Base-by-base conservation (phyloP, 2,797 vertebrate species). In the Chromobotia macracanthus region DNA sequence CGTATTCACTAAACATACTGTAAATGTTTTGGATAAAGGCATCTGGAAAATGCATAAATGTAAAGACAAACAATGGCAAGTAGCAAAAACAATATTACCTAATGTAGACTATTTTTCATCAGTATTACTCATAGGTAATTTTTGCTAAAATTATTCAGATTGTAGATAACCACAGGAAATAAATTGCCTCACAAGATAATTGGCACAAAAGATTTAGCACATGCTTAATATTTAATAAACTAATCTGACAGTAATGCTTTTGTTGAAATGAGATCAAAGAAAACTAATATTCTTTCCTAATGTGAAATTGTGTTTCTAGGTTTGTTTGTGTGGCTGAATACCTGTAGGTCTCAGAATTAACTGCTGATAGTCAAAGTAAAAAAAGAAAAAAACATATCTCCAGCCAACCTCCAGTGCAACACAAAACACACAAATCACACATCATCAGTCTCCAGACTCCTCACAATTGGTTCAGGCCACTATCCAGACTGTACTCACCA, bases 271-370 rank as follows among this genome's bases (percentile, higher is more conserved):
- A 48, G 31, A 81, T 71, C 38, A 83, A 71, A 75, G 38, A 12
- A 83, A 71, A 41, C n/a, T 21, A 56, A 68, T 31, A 38, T 15
- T 67, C 31, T 15, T 53, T 21, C 41, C 28, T 56, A 35, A 38
- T 72, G 44, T 55, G 35, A 60, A 55, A 69, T 35, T 64, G 23
- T 35, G 5, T 79, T 58, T 75, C 31, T 61, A 31, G 46, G 64
- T 72, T 31, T 65, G 72, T 53, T 60, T 63, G 61, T 72, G 53
- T 67, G 66, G 23, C 25, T 16, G 63, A 77, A 66, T 77, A 64
- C 28, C 67, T 51, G 61, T 3, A 76, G 50, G 64, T 12, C 3
- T 44, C 50, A 28, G 35, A 78, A 69, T 69, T 3, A 31, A 61
- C 72, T 8, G 13, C 44, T 55, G 46, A 6, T 16, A 53, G 41